These are phyloP conservation scores for Cyprichromis sp. DNA, from an alignment of 2,113 vertebrate species.

Conservation along the genomic window DNA sequence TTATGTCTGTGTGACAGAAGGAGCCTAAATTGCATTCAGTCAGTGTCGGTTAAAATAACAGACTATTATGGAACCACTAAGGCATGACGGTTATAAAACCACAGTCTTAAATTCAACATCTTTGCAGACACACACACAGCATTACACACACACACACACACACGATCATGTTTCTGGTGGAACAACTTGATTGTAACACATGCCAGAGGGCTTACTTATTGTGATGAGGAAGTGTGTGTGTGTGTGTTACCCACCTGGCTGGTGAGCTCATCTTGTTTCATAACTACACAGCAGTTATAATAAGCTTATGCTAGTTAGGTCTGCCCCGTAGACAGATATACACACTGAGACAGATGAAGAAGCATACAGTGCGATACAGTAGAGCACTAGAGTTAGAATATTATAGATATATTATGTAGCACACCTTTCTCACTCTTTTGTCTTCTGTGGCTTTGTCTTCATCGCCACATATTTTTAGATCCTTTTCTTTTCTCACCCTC, in stretches of 20 bases:
- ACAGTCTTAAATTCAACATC: conserved; percentile 4
- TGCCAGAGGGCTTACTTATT: not conserved
- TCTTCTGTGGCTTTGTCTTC: conserved; percentile 1
- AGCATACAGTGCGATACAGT: not conserved
- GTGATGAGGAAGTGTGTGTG: not conserved
- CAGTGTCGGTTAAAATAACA: conserved; percentile 23
- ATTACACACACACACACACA: not conserved
- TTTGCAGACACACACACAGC: not conserved
- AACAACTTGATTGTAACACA: not conserved
- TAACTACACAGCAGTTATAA: conserved; percentile 17
- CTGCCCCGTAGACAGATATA: not conserved
- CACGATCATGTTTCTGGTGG: not conserved
- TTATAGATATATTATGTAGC: not conserved
- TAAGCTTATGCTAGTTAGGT: conserved; percentile 15
- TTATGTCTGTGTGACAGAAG: not conserved
- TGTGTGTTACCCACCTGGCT: conserved; percentile 6
- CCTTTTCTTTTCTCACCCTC: conserved; percentile 1
- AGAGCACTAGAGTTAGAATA: not conserved
- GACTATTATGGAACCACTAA: not conserved
- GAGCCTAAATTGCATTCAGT: not conserved
- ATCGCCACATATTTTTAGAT: conserved; percentile 38
- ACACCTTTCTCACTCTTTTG: not conserved
- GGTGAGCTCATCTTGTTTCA: conserved; percentile 38
- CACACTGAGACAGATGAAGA: not conserved
- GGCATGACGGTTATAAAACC: conserved; percentile 1